These are phyloP conservation scores for Kryptopterus vitreolus DNA, from an alignment of 2,797 vertebrate species.

Conservation along the genomic window DNA sequence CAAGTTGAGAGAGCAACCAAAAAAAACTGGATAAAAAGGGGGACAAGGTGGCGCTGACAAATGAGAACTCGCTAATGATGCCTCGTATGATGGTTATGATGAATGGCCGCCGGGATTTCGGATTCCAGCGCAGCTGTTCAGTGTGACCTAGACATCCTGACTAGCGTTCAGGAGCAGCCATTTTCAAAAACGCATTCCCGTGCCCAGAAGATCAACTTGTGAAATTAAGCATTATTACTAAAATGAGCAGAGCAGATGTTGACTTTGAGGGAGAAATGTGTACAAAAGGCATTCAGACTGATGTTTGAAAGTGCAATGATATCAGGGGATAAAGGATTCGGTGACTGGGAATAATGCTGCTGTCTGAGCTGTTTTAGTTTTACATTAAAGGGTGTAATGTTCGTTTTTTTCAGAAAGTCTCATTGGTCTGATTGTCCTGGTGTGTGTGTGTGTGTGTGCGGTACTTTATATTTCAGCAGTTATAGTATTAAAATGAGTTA, in stretches of 20 bases:
- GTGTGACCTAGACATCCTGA: conserved; percentile 35
- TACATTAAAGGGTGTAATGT: too few relatives aligned
- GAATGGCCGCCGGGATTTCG: conserved; percentile 15
- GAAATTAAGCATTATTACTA: conserved; percentile 34
- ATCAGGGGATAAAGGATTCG: background rate
- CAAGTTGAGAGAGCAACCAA: background rate
- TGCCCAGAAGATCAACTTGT: conserved; percentile 49
- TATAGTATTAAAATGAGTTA: background rate
- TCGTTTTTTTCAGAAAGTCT: too few relatives aligned
- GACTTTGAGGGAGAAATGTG: conserved; percentile 62
- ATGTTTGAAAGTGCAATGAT: background rate
- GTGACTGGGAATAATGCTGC: background rate
- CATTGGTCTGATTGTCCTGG: background rate
- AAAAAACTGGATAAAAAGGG: background rate
- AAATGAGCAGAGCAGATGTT: conserved; percentile 65
- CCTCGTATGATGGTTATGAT: conserved; percentile 13
- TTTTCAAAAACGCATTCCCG: conserved; percentile 48
- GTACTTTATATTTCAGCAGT: background rate
- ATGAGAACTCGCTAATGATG: conserved; percentile 21
- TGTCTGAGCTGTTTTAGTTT: background rate
- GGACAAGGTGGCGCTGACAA: conserved; percentile 47
- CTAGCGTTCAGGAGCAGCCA: conserved; percentile 26
- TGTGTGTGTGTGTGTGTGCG: background rate
- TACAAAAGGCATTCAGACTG: conserved; percentile 36
- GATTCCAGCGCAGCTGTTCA: conserved; percentile 52